Base-by-base conservation (phyloP, 2,888 invertebrate genomes). In the Scaeva pyrastri region DNA sequence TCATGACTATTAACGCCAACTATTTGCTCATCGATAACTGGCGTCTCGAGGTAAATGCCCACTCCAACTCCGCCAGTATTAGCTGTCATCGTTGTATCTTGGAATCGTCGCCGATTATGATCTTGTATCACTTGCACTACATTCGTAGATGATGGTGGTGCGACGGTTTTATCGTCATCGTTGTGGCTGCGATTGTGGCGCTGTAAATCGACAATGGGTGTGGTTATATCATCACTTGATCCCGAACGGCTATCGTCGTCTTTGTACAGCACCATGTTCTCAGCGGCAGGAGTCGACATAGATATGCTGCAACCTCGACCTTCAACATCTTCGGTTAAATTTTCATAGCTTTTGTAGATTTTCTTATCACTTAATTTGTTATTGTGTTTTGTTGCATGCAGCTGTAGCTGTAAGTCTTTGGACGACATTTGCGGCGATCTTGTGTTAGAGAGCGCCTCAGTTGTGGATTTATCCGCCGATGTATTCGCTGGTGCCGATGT, bases 31-130 rank as follows among this genome's bases (percentile, higher is more conserved):
- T 92, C 92, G 7, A 92, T 90, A 56, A 92, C 90, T 31, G 92
- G 92, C 16, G 92, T 92, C 87, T 92, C 92, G 50, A 93, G 83
- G 68, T 90, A 92, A 68, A 92, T 91, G 76, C 90, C 90, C 21
- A 89, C 90, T 21, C 91, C 91, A 71, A 90, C 90, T 55, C 90
- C 75, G 10, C 66, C 84, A 52, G 16, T 55, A 19, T 58, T 73
- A 14, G 68, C 45, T 68, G 68, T 55, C 31, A 19, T 66, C 12
- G 48, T 48, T 26, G 41, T 48, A 2, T 77, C 73, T 31, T 82
- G 86, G 23, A 73, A 64, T 11, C 68, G 71, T 43, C 55, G 73
- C 48, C 56, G 74, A 71, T 78, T 64, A 60, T 73, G 64, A 56
- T 74, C 78, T 71, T 83, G 64, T 74, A 83, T 79, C 7, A 72